Conservation (phyloP, 2,113 vertebrate genomes). For the Lota lota region DNA sequence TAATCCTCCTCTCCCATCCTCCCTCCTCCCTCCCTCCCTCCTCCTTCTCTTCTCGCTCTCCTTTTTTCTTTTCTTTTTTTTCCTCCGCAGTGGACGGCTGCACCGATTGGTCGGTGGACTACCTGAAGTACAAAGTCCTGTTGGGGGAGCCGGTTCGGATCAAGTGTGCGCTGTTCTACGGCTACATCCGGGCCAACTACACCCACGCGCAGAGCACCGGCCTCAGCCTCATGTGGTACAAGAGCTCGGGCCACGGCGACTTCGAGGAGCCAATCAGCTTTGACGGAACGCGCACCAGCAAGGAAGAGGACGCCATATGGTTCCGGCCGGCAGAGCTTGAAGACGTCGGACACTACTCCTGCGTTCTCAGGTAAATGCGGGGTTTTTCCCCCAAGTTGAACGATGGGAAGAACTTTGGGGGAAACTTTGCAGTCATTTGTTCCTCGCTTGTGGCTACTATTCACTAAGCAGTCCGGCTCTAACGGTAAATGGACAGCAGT, state of each 20-base stretch:
- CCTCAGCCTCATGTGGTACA: constrained; percentile 99
- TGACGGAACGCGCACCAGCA: constrained; percentile 94
- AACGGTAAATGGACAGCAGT: no score
- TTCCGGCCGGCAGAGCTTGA: constrained; percentile 92
- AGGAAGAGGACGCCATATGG: constrained; percentile 98
- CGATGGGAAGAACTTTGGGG: no score
- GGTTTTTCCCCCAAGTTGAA: no score
- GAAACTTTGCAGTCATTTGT: no score
- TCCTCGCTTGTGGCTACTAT: no score
- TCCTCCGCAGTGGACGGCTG: constrained; percentile 91
- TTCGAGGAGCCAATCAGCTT: constrained; percentile 98
- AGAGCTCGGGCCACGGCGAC: constrained; percentile 90
- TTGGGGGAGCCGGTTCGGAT: constrained; percentile 96
- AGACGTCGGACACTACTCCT: constrained; percentile 93
- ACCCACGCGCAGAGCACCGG: constrained; percentile 92
- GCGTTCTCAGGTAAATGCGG: constrained; percentile 75
- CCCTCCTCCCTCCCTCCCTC: constrained; percentile 8
- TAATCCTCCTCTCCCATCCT: constrained; percentile 3
- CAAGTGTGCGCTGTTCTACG: constrained; percentile 97
- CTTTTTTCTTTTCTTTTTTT: constrained; percentile 24
- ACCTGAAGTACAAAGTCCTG: constrained; percentile 97
- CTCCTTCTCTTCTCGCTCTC: background rate
- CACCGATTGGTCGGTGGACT: constrained; percentile 98
- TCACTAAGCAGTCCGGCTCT: no score
- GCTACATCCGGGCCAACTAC: constrained; percentile 98